phyloP scores from a whole-genome alignment of 2,888 invertebrate genomes.

The Trisateles emortualis region DNA sequence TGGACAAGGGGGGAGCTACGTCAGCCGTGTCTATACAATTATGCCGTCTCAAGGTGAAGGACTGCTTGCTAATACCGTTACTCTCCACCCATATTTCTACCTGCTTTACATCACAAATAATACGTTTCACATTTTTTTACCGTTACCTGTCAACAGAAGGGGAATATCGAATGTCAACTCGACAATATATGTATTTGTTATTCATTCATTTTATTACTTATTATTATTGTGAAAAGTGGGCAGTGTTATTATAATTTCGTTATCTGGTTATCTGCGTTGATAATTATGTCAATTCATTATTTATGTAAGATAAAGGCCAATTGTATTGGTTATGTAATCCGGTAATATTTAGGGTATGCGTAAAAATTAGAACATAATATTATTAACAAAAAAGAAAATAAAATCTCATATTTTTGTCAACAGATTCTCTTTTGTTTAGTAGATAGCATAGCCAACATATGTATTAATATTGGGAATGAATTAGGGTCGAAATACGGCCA shows the following conservation, averaged over 20 bases:
- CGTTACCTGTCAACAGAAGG: not conserved
- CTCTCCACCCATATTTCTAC: slow-evolving; percentile 27
- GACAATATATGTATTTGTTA: not conserved
- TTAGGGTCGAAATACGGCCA: too few relatives aligned
- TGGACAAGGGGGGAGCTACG: slow-evolving; percentile 30
- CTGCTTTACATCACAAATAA: slow-evolving; percentile 1
- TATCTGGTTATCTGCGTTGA: not conserved
- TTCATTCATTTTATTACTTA: not conserved
- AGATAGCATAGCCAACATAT: too few relatives aligned
- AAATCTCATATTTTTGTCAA: too few relatives aligned
- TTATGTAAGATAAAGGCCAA: too few relatives aligned
- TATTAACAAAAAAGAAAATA: too few relatives aligned
- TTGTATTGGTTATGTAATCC: too few relatives aligned
- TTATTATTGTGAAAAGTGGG: too few relatives aligned
- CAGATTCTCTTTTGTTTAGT: too few relatives aligned
- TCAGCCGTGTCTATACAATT: slow-evolving; percentile 38
- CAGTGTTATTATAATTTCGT: too few relatives aligned
- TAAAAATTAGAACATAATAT: too few relatives aligned
- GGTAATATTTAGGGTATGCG: too few relatives aligned
- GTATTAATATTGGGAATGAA: too few relatives aligned
- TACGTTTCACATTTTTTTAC: not conserved
- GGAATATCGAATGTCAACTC: slow-evolving; percentile 1
- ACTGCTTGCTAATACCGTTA: slow-evolving; percentile 37
- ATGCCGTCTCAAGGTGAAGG: slow-evolving; percentile 55
- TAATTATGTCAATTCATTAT: not conserved